Percentiles rank a stretch among this genome's conserved stretches.
Conservation (phyloP, 2,888 invertebrate genomes). For the Xestia rhomboidea region DNA sequence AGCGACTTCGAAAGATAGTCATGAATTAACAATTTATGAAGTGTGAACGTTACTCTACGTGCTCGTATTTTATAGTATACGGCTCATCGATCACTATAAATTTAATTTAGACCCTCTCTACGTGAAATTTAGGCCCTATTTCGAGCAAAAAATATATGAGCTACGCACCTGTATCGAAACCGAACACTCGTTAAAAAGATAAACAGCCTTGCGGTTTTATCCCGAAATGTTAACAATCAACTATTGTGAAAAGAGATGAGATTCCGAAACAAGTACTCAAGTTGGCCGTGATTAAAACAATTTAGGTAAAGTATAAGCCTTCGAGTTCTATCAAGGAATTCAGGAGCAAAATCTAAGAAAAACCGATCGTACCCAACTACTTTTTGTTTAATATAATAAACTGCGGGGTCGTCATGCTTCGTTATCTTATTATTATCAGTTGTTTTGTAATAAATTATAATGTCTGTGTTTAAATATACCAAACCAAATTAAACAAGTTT, state of each 20-base stretch:
- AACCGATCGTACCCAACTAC: constrained; percentile 1
- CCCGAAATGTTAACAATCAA: constrained; percentile 54
- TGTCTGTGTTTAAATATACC: constrained; percentile 7
- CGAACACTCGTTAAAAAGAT: constrained; percentile 70
- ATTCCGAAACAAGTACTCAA: constrained; percentile 54
- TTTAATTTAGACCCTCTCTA: constrained; percentile 56
- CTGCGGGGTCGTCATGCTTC: neutral
- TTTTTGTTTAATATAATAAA: constrained; percentile 18
- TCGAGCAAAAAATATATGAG: constrained; percentile 49
- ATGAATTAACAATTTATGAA: constrained; percentile 55
- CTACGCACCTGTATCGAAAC: constrained; percentile 39
- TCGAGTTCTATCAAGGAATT: constrained; percentile 30
- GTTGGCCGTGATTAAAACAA: constrained; percentile 58
- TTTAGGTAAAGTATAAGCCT: constrained; percentile 32
- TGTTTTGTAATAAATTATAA: constrained; percentile 17
- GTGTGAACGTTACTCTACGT: constrained; percentile 42
- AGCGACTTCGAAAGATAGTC: constrained; percentile 34
- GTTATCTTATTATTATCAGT: constrained; percentile 17
- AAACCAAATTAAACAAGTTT: constrained; percentile 9
- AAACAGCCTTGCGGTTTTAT: constrained; percentile 70
- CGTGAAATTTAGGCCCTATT: constrained; percentile 32
- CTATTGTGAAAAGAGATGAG: constrained; percentile 58
- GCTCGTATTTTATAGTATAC: constrained; percentile 57
- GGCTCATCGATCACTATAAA: constrained; percentile 58
- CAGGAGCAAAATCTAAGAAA: constrained; percentile 27